Conservation (phyloP, 2,888 invertebrate species). For the Boloria euphrosyne region DNA sequence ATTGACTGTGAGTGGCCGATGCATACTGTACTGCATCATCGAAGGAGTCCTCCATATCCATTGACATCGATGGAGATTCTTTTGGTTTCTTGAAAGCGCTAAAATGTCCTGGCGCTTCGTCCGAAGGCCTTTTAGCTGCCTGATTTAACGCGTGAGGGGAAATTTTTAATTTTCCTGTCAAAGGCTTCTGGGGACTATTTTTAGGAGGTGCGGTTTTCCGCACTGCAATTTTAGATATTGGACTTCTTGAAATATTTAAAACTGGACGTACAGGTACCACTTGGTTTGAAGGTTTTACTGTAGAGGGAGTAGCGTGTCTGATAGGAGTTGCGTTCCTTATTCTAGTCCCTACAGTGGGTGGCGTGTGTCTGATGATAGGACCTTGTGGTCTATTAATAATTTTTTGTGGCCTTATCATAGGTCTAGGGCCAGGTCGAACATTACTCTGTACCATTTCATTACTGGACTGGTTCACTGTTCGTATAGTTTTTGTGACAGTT, state of each 20-base stretch:
- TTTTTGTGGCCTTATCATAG: constrained; percentile 50
- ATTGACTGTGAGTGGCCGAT: constrained; percentile 57
- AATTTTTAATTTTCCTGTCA: constrained; percentile 59
- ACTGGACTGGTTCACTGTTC: constrained; percentile 69
- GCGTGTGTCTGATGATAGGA: constrained; percentile 55
- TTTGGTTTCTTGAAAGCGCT: constrained; percentile 74
- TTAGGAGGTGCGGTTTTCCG: constrained; percentile 49
- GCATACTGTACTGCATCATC: constrained; percentile 53
- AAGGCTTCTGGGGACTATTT: constrained; percentile 41
- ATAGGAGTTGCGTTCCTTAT: constrained; percentile 49
- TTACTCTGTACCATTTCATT: constrained; percentile 63
- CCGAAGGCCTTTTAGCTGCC: constrained; percentile 53
- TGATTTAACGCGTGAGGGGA: constrained; percentile 55
- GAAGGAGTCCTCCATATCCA: constrained; percentile 51
- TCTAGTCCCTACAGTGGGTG: constrained; percentile 52
- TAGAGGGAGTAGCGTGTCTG: constrained; percentile 44
- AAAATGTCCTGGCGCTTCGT: constrained; percentile 58
- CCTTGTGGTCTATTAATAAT: constrained; percentile 55
- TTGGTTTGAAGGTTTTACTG: constrained; percentile 52
- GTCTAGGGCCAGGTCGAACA: constrained; percentile 47
- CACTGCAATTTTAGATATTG: constrained; percentile 49
- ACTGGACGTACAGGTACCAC: constrained; percentile 54
- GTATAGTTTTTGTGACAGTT: constrained; percentile 75
- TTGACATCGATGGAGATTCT: constrained; percentile 60
- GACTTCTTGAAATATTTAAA: constrained; percentile 48